phyloP scores from a whole-genome alignment of 2,113 vertebrate species.

The Spea bombifrons region DNA sequence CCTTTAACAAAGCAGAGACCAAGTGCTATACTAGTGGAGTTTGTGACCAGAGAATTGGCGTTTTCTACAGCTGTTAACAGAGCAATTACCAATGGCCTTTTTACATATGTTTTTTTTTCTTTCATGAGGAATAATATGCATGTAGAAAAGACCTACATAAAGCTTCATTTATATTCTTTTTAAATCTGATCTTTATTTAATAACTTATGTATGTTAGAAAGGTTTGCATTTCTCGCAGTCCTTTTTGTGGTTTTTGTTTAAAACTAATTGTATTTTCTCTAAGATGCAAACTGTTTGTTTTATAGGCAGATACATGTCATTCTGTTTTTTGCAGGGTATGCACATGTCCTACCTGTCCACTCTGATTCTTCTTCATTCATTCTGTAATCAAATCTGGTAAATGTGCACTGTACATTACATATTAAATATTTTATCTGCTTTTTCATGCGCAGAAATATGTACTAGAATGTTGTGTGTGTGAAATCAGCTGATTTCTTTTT shows the following conservation, averaged over 20 bases:
- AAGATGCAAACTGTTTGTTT: conserved; percentile 63
- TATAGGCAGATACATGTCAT: conserved; percentile 70
- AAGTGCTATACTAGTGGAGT: conserved; percentile 79
- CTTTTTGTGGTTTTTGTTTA: conserved; percentile 75
- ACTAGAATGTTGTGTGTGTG: conserved; percentile 70
- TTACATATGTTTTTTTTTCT: conserved; percentile 69
- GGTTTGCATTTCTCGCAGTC: conserved; percentile 71
- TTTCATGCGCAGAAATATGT: conserved; percentile 74
- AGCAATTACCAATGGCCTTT: conserved; percentile 82
- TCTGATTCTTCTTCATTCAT: conserved; percentile 75
- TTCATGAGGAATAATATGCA: conserved; percentile 79
- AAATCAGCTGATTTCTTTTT: conserved; percentile 38
- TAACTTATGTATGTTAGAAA: conserved; percentile 85
- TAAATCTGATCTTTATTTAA: conserved; percentile 86
- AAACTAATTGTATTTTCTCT: conserved; percentile 71
- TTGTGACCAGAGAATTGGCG: conserved; percentile 77
- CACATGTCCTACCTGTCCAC: conserved; percentile 72
- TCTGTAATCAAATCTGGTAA: conserved; percentile 75
- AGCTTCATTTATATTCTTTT: conserved; percentile 81
- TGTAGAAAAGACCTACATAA: conserved; percentile 84
- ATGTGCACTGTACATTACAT: conserved; percentile 73
- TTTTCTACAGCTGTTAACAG: conserved; percentile 81
- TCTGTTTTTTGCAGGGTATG: conserved; percentile 76
- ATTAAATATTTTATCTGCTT: conserved; percentile 86
- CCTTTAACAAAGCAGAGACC: conserved; percentile 76